These are phyloP conservation scores for Eulemur mongoz DNA, from an alignment of 2,797 vertebrate species.

Conservation along the genomic window DNA sequence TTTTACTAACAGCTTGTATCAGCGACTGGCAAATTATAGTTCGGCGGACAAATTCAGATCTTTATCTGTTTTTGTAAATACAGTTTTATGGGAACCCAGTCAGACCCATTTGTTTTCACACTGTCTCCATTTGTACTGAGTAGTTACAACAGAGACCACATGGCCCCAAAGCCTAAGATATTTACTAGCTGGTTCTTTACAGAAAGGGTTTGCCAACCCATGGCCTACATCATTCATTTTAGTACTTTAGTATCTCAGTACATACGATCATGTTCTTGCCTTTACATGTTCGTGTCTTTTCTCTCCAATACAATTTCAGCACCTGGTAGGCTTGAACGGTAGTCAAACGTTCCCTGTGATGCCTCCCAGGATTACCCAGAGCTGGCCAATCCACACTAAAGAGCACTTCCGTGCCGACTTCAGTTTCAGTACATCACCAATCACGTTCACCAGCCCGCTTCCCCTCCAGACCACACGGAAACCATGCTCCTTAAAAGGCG, in stretches of 20 bases:
- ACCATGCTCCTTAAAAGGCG: background rate
- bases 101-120: background rate
- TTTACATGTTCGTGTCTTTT: background rate
- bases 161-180: background rate
- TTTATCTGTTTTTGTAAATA: background rate
- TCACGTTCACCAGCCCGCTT: background rate
- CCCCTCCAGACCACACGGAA: background rate
- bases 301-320: background rate
- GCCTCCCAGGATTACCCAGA: background rate
- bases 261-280: background rate
- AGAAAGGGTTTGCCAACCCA: background rate
- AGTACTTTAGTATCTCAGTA: background rate
- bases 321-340: background rate
- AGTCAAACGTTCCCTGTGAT: background rate
- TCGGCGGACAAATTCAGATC: background rate
- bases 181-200: background rate
- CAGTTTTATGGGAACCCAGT: background rate
- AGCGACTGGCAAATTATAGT: background rate
- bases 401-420: background rate
- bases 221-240: background rate
- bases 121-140: background rate
- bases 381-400: background rate
- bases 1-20: background rate
- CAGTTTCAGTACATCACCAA: background rate
- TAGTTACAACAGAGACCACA: background rate